Base-by-base conservation (phyloP, 2,797 vertebrate species). In the Micromesistius poutassou region DNA sequence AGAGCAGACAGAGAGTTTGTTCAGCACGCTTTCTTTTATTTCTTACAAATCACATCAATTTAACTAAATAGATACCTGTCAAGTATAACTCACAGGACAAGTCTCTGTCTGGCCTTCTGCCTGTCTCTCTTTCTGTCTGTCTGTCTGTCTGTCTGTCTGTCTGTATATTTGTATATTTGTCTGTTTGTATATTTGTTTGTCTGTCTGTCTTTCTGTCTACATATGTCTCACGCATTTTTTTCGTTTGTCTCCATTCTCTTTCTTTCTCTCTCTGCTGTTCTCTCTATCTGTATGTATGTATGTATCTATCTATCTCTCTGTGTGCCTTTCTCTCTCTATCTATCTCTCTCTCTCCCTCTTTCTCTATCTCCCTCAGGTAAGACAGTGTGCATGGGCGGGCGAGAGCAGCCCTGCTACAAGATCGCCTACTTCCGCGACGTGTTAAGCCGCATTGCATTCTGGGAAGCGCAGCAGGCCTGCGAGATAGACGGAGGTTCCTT, bases 381-480 rank as follows among this genome's bases (percentile, higher is more conserved):
- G 87, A 97, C 93, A 1, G 93, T 98, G 82, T 99, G 97, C 82
- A 90, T 95, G 12, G 91, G 94, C 0, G 94, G 92, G 36, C 81
- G 90, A 0, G 93, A 94, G 74, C 92, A 38, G 8, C 95, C 94
- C 0, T 99, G 97, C 89, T 99, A 99, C 88, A 98, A 98, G 78
- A 95, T 98, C 2, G 97, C 97, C 0, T 98, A 98, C 84, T 99
- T 98, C 91, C 96, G 95, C 0, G 96, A 98, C 5, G 88, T 98
- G 84, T 94, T 96, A 0, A 96, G 97, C 68, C 94, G 97, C 0
- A 95, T 99, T 30, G 95, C 96, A 14, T 99, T 98, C 82, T 88
- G 90, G 76, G 97, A 98, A 84, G 97, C 97, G 0, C 87, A 83
- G 4, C 93, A 94, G 76, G 96, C 95, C 1, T 99, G 97, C 30